phyloP scores from a whole-genome alignment of 1,140 invertebrate genomes.

The Stenopsyche tienmushanensis region DNA sequence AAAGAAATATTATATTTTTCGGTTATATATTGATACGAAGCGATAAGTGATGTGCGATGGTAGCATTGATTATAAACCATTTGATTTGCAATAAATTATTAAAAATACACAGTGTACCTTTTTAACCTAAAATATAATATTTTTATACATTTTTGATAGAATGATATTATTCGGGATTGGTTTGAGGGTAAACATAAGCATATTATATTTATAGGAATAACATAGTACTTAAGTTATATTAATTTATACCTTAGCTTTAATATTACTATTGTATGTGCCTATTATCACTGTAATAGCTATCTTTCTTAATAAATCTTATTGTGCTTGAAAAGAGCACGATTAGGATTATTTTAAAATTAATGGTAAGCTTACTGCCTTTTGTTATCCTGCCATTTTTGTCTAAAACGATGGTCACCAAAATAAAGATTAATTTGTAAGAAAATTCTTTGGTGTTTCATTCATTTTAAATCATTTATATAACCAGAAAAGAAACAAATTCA shows the following conservation, averaged over 20 bases:
- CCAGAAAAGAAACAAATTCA: no score
- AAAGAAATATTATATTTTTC: constrained; percentile 18
- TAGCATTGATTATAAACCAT: background rate
- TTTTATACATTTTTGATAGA: constrained; percentile 28
- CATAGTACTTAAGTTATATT: background rate
- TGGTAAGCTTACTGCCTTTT: background rate
- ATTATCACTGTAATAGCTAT: background rate
- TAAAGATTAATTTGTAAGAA: no score
- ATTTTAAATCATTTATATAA: no score
- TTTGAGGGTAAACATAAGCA: constrained; percentile 25
- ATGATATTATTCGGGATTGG: constrained; percentile 24
- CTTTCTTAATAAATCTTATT: background rate
- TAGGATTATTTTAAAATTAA: background rate
- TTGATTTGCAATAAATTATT: constrained; percentile 2
- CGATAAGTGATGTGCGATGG: constrained; percentile 22
- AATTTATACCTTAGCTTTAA: background rate
- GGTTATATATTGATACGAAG: background rate
- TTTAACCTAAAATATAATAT: constrained; percentile 15
- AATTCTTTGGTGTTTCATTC: no score
- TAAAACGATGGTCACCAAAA: constrained; percentile 13
- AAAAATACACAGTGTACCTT: background rate
- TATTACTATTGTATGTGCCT: background rate
- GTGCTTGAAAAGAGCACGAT: background rate
- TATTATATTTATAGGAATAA: background rate
- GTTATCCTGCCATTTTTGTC: constrained; percentile 15